Conservation (phyloP, 2,888 invertebrate genomes). For the Suillia variegata region DNA sequence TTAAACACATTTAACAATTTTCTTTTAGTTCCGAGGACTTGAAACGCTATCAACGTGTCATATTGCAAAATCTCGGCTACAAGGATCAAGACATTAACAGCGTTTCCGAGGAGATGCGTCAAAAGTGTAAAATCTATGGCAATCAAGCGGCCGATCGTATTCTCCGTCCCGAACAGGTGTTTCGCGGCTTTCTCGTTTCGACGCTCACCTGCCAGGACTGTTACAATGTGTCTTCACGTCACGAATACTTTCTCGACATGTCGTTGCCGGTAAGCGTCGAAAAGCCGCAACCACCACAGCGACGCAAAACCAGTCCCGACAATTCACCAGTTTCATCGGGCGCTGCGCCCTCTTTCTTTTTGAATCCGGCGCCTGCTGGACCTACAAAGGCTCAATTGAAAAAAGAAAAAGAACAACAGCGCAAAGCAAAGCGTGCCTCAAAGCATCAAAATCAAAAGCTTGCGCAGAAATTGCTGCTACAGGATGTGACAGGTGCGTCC, state of each 20-base stretch:
- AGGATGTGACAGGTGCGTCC: slow-evolving; percentile 11
- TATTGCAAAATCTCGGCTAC: slow-evolving; percentile 77
- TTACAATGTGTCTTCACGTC: slow-evolving; percentile 80
- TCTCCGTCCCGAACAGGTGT: slow-evolving; percentile 86
- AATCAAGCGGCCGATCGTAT: slow-evolving; percentile 79
- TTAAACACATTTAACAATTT: background rate
- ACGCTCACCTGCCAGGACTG: slow-evolving; percentile 90
- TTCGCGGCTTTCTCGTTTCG: slow-evolving; percentile 90
- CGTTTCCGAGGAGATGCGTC: slow-evolving; percentile 76
- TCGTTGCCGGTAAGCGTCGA: slow-evolving; percentile 86
- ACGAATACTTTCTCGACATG: slow-evolving; percentile 93
- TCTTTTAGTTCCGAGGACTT: slow-evolving; percentile 70
- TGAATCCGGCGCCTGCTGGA: slow-evolving; percentile 38
- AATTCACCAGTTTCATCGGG: slow-evolving; percentile 27
- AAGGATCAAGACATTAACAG: slow-evolving; percentile 77
- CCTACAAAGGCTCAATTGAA: slow-evolving; percentile 67
- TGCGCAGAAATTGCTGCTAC: slow-evolving; percentile 33
- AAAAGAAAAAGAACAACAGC: slow-evolving; percentile 65
- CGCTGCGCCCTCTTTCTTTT: slow-evolving; percentile 38
- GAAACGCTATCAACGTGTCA: slow-evolving; percentile 81
- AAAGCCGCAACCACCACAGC: slow-evolving; percentile 73
- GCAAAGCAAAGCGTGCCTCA: slow-evolving; percentile 59
- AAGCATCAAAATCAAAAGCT: slow-evolving; percentile 50
- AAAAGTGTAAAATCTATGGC: slow-evolving; percentile 82
- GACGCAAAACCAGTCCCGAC: slow-evolving; percentile 62